Conservation (phyloP, 2,113 vertebrate genomes). For the Cavia aperea region DNA sequence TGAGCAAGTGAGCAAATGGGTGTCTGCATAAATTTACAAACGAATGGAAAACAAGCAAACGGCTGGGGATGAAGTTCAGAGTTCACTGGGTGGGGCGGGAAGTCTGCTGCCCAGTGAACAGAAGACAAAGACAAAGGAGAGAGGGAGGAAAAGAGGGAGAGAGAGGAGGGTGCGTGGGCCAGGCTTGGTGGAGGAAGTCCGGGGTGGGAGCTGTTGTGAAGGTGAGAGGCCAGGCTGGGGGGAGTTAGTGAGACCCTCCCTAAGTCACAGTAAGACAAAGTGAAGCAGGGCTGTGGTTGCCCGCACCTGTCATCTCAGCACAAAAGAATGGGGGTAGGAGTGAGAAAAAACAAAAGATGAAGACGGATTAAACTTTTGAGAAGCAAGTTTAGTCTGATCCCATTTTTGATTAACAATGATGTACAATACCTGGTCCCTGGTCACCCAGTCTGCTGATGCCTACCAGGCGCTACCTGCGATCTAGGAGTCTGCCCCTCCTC, state of each 20-base stretch:
- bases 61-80: not conserved
- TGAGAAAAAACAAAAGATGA: not conserved
- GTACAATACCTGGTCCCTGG: not conserved
- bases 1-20: not conserved
- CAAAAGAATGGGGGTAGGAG: not conserved
- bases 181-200: not conserved
- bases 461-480: not conserved
- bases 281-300: not conserved
- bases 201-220: rapidly evolving
- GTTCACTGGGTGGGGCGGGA: not conserved
- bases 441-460: not conserved
- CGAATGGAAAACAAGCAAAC: not conserved
- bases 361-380: not conserved
- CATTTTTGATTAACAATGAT: not conserved
- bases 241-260: not conserved
- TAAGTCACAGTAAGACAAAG: not conserved
- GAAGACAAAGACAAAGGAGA: not conserved
- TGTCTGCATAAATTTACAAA: not conserved
- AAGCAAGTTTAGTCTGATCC: not conserved
- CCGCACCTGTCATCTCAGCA: not conserved
- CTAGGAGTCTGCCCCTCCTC: not conserved
- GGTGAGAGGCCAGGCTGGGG: not conserved
- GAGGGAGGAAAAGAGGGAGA: not conserved
- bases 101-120: not conserved
- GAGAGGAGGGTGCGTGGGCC: not conserved